These are phyloP conservation scores for Dromococcyx pavoninus DNA, from an alignment of 2,797 vertebrate species.

Conservation along the genomic window DNA sequence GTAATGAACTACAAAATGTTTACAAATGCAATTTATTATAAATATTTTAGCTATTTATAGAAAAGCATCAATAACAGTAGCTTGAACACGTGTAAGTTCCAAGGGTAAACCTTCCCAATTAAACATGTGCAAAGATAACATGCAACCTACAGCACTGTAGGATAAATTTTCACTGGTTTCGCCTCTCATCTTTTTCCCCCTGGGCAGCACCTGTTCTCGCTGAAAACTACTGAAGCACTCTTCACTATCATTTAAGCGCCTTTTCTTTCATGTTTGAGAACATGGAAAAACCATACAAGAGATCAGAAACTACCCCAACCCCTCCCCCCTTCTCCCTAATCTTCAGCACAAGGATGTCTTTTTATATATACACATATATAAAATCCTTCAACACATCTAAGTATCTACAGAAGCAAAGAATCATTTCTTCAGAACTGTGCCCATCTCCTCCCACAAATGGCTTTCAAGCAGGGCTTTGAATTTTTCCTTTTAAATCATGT, in stretches of 20 bases:
- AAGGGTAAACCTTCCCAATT: not conserved
- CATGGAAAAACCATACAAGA: not conserved
- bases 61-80: not conserved
- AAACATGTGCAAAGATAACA: not conserved
- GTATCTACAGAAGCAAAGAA: not conserved
- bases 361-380: not conserved
- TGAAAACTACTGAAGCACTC: constrained; percentile 10
- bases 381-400: constrained; percentile 21
- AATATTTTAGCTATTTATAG: not conserved
- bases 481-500: not conserved
- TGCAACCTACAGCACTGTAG: not conserved
- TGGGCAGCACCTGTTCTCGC: not conserved
- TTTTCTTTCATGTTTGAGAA: constrained; percentile 22
- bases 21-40: not conserved
- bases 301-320: not conserved
- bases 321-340: not conserved
- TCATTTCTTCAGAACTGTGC: constrained; percentile 2
- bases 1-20: not conserved
- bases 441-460: constrained; percentile 46
- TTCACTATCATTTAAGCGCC: not conserved
- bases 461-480: constrained; percentile 35
- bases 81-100: not conserved
- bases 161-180: constrained; percentile 1
- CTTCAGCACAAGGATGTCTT: constrained; percentile 23
- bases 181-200: not conserved